Conservation (phyloP, 1,140 invertebrate species). For the Phenacoccus solenopsis region DNA sequence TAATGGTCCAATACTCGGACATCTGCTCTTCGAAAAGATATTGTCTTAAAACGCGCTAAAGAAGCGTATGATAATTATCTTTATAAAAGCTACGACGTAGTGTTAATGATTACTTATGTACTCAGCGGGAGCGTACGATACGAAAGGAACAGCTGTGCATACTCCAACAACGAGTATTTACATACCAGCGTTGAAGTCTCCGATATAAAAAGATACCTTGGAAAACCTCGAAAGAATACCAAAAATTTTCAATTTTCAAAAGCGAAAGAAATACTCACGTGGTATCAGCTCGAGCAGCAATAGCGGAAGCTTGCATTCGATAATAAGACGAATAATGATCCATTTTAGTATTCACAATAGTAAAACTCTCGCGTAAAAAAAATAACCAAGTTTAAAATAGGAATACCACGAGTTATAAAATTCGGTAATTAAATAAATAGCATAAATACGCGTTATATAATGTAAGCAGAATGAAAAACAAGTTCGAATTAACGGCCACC, state of each 20-base stretch:
- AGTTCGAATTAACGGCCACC: constrained; percentile 14
- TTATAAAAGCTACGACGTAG: too few species aligned
- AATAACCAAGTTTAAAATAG: neutral
- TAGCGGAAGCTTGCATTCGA: neutral
- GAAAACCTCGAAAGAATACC: too few species aligned
- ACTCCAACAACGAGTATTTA: too few species aligned
- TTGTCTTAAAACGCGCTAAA: too few species aligned
- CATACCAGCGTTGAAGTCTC: constrained; percentile 5
- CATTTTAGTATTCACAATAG: neutral
- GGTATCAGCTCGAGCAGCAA: constrained; percentile 6
- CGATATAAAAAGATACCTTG: neutral
- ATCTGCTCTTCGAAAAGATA: too few species aligned
- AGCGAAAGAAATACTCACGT: neutral
- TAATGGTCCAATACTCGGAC: too few species aligned
- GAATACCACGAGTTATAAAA: neutral
- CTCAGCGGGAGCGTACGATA: too few species aligned
- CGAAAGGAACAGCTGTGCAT: too few species aligned
- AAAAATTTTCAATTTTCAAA: neutral
- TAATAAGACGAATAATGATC: neutral
- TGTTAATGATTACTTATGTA: too few species aligned
- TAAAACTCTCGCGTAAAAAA: neutral
- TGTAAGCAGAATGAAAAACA: neutral
- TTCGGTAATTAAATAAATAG: neutral
- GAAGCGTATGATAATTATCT: too few species aligned
- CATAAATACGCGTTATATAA: neutral